Evolutionary conservation across 1,140 invertebrate genomes (phyloP).

Genomic region (Drosophila willistoni): DNA sequence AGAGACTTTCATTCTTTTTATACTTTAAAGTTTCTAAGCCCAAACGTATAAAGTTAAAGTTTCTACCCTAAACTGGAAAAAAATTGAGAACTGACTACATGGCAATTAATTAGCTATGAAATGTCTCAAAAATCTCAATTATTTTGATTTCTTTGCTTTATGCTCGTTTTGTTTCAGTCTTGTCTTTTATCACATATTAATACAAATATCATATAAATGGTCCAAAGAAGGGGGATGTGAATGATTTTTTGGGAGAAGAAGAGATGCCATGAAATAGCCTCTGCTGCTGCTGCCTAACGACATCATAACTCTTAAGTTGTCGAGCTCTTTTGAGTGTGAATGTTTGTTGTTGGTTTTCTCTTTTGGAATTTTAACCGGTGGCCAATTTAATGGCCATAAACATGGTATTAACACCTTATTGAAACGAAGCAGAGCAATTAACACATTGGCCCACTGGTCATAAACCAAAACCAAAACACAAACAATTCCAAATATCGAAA

Average conservation of each 20-base stretch:
- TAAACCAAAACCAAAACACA: conserved; percentile 54
- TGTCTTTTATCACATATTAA: conserved; percentile 40
- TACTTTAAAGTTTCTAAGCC: conserved; percentile 28
- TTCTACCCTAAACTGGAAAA: too few relatives aligned
- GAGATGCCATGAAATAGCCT: conserved; percentile 49
- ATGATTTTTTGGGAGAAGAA: conserved; percentile 20
- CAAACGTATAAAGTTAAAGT: too few relatives aligned
- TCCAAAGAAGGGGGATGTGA: not conserved
- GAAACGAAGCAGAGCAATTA: conserved; percentile 61
- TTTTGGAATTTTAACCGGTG: conserved; percentile 66
- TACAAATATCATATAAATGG: conserved; percentile 30
- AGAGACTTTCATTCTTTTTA: conserved; percentile 28
- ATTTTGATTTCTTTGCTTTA: conserved; percentile 1
- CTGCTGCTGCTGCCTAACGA: conserved; percentile 46
- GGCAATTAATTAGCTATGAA: conserved; percentile 67
- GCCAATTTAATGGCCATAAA: conserved; percentile 78
- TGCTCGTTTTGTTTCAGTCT: not conserved
- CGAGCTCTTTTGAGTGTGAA: conserved; percentile 13
- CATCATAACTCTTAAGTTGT: conserved; percentile 61
- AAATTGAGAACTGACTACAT: not conserved
- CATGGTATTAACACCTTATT: conserved; percentile 76
- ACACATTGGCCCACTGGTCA: conserved; percentile 68
- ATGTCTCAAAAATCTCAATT: conserved; percentile 8
- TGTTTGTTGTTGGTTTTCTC: conserved; percentile 8
- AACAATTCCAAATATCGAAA: conserved; percentile 23